These are phyloP conservation scores for Zaprionus lineosus DNA, from an alignment of 2,888 invertebrate genomes.

Conservation along the genomic window DNA sequence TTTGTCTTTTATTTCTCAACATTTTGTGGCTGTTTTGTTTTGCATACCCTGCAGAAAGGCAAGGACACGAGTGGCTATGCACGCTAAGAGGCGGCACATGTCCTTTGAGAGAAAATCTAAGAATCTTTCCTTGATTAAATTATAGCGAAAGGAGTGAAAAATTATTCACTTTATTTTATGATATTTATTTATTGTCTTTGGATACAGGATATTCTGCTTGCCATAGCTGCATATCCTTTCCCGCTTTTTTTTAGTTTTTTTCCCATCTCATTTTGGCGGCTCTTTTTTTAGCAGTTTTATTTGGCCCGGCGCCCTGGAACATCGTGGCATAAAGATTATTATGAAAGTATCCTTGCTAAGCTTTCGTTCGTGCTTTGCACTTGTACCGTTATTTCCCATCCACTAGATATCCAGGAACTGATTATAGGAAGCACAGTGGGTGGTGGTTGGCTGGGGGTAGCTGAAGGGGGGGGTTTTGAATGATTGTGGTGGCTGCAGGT, in stretches of 20 bases:
- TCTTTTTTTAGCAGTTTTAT: conserved; percentile 32
- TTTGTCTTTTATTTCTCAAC: conserved; percentile 22
- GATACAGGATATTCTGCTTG: too few species aligned
- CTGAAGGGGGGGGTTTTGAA: too few species aligned
- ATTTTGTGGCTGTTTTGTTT: conserved; percentile 1
- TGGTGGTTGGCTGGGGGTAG: too few species aligned
- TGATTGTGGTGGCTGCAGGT: too few species aligned
- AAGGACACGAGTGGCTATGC: neutral
- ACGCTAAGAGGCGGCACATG: neutral
- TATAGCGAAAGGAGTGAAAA: too few species aligned
- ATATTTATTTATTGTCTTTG: too few species aligned
- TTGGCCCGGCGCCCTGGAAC: conserved; percentile 30
- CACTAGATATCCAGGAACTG: conserved; percentile 1
- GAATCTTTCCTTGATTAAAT: too few species aligned
- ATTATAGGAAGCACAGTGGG: too few species aligned
- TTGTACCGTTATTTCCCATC: conserved; percentile 10
- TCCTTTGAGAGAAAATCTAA: too few species aligned
- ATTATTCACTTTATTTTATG: too few species aligned
- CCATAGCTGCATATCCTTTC: too few species aligned
- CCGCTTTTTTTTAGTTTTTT: conserved; percentile 11
- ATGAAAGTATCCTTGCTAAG: conserved; percentile 69
- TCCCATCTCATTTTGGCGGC: conserved; percentile 4
- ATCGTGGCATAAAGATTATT: conserved; percentile 70
- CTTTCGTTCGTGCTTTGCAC: conserved; percentile 43
- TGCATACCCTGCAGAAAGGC: conserved; percentile 10